Evolutionary conservation across 2,888 invertebrate species (phyloP).

Genomic region (Cryptus viduatorius): DNA sequence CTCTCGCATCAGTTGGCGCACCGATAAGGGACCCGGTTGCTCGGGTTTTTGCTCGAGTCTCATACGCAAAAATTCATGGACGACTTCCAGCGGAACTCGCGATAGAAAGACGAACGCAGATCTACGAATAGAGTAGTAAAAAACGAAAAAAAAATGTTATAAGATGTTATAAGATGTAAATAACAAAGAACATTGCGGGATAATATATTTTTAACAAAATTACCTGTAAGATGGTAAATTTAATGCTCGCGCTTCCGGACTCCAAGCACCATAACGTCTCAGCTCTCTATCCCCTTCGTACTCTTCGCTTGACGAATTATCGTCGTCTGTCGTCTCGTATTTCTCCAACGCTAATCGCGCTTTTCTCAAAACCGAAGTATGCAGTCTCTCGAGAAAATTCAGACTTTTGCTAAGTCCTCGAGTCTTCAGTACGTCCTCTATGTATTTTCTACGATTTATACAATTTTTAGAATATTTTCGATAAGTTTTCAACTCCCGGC

Average conservation of each 20-base stretch:
- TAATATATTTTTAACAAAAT: constrained; percentile 17
- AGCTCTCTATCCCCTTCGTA: constrained; percentile 86
- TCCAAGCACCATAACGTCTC: constrained; percentile 91
- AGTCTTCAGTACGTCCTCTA: constrained; percentile 95
- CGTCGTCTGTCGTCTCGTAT: constrained; percentile 80
- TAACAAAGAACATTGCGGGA: neutral
- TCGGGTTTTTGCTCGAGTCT: constrained; percentile 93
- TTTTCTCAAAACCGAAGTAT: constrained; percentile 89
- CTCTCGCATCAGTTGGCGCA: constrained; percentile 95
- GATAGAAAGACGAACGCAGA: constrained; percentile 94
- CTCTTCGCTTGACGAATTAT: constrained; percentile 74
- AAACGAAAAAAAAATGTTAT: neutral
- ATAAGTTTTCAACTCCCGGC: too few relatives aligned
- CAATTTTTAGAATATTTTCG: constrained; percentile 6
- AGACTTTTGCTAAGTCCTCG: constrained; percentile 94
- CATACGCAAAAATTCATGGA: constrained; percentile 95
- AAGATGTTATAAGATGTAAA: neutral
- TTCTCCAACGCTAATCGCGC: constrained; percentile 90
- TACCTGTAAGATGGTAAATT: constrained; percentile 92
- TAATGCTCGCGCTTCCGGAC: constrained; percentile 91
- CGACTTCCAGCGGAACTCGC: constrained; percentile 94
- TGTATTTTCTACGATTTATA: constrained; percentile 89
- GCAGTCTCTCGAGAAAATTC: constrained; percentile 91
- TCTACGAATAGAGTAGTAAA: constrained; percentile 77
- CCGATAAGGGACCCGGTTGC: constrained; percentile 94